Percentiles rank a stretch among this genome's conserved stretches.
Conservation (phyloP, 2,888 invertebrate species). For the Phytoseiulus persimilis region DNA sequence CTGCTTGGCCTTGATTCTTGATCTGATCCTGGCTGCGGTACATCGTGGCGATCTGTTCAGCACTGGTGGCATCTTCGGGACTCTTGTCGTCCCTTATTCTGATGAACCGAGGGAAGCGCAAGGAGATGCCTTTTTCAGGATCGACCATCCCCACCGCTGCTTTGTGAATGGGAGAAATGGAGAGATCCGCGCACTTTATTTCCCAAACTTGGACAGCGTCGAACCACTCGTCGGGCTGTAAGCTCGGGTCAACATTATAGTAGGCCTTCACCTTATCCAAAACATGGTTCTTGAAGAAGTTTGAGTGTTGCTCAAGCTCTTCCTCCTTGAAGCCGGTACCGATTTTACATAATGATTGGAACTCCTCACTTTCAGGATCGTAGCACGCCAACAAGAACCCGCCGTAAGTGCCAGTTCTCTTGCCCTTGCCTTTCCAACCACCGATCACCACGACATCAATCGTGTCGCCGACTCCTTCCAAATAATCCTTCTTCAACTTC, state of each 20-base stretch:
- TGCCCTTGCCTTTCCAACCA: slow-evolving; percentile 83
- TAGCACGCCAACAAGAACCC: slow-evolving; percentile 91
- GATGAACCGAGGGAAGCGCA: slow-evolving; percentile 87
- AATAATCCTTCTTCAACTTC: slow-evolving; percentile 93
- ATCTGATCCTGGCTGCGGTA: slow-evolving; percentile 88
- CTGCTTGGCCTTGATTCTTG: slow-evolving; percentile 49
- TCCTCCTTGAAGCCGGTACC: slow-evolving; percentile 93
- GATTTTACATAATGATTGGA: slow-evolving; percentile 84
- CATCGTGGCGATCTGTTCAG: slow-evolving; percentile 76
- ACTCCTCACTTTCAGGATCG: slow-evolving; percentile 78
- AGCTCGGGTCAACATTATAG: slow-evolving; percentile 65
- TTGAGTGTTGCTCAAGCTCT: slow-evolving; percentile 66
- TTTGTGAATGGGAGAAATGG: slow-evolving; percentile 83
- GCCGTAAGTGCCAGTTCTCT: slow-evolving; percentile 82
- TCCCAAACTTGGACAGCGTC: slow-evolving; percentile 83
- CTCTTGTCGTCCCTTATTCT: slow-evolving; percentile 81
- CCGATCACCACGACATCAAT: slow-evolving; percentile 91
- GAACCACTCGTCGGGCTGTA: slow-evolving; percentile 80
- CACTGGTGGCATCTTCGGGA: slow-evolving; percentile 81
- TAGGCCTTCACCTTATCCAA: slow-evolving; percentile 64
- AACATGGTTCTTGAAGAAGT: slow-evolving; percentile 65
- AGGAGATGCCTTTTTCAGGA: slow-evolving; percentile 80
- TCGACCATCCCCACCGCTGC: slow-evolving; percentile 77
- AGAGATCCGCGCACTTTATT: slow-evolving; percentile 92
- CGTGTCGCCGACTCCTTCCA: slow-evolving; percentile 92